These are phyloP conservation scores for Caloenas nicobarica DNA, from an alignment of 2,113 vertebrate genomes.

Conservation along the genomic window DNA sequence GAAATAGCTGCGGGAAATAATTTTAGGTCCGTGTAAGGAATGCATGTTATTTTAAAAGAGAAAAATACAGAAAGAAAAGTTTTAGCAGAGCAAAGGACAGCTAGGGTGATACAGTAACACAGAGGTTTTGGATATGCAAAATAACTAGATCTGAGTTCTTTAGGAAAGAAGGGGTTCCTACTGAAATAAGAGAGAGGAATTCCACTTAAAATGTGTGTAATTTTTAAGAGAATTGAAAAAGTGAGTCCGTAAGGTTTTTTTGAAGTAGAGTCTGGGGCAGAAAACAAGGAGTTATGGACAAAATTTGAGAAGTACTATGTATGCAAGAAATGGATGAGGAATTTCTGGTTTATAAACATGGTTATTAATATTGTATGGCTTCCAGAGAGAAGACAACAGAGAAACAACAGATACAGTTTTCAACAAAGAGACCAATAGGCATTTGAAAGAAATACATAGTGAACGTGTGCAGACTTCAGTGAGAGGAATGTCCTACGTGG, in stretches of 20 bases:
- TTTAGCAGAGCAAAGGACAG: background rate
- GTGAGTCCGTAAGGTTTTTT: background rate
- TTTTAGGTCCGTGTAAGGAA: background rate
- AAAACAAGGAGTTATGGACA: background rate
- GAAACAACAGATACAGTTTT: no score
- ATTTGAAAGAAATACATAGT: background rate
- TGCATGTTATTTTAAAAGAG: conserved; percentile 31
- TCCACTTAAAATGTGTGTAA: background rate
- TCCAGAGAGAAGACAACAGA: background rate
- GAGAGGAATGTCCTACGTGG: background rate
- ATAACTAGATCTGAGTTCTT: background rate
- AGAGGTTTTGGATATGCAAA: background rate
- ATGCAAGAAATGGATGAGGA: background rate
- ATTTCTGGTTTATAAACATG: background rate
- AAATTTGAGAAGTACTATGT: background rate
- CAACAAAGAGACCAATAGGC: background rate
- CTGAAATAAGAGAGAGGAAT: background rate
- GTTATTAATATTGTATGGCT: background rate
- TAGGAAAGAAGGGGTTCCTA: background rate
- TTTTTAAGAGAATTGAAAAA: background rate
- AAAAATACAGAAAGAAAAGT: conserved; percentile 31
- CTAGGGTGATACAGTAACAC: background rate
- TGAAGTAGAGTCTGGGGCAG: background rate
- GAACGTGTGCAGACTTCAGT: background rate
- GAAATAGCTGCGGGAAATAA: conserved; percentile 45